Percentiles rank a stretch among this genome's conserved stretches.
Evolutionary conservation across 2,797 vertebrate species (phyloP).

Genomic region (Toxotes lorentzi): DNA sequence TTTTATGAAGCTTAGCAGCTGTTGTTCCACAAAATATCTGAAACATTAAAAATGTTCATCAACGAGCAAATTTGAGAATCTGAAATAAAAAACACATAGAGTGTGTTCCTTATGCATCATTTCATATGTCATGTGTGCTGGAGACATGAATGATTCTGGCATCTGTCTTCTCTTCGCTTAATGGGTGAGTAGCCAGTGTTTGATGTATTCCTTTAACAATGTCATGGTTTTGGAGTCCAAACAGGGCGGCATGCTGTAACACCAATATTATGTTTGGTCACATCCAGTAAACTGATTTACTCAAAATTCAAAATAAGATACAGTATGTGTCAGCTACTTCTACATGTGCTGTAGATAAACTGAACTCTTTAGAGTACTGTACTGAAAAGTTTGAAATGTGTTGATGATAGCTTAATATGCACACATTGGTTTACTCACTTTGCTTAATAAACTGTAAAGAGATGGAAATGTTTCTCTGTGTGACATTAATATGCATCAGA

Average conservation of each 20-base stretch:
- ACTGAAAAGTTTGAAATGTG: conserved; percentile 48
- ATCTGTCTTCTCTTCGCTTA: conserved; percentile 22
- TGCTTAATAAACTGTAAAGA: conserved; percentile 65
- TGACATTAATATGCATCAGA: conserved; percentile 30
- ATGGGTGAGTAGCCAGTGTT: not conserved
- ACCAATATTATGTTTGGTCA: conserved; percentile 29
- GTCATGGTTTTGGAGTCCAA: conserved; percentile 30
- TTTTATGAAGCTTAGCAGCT: not conserved
- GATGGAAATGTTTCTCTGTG: conserved; percentile 24
- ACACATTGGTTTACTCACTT: conserved; percentile 51
- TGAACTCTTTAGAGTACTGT: conserved; percentile 30
- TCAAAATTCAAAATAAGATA: conserved; percentile 6
- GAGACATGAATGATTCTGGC: conserved; percentile 17
- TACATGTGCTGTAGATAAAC: conserved; percentile 29
- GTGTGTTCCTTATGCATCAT: not conserved
- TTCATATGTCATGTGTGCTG: not conserved
- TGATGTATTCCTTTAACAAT: conserved; percentile 26
- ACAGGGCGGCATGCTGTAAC: not conserved
- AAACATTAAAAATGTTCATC: not conserved
- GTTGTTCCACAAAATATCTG: not conserved
- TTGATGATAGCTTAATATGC: conserved; percentile 35
- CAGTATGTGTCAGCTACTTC: conserved; percentile 16
- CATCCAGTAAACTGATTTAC: conserved; percentile 15
- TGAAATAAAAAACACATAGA: not conserved
- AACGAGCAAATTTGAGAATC: not conserved